These are phyloP conservation scores for Bugula neritina DNA, from an alignment of 2,888 invertebrate genomes.

Conservation along the genomic window DNA sequence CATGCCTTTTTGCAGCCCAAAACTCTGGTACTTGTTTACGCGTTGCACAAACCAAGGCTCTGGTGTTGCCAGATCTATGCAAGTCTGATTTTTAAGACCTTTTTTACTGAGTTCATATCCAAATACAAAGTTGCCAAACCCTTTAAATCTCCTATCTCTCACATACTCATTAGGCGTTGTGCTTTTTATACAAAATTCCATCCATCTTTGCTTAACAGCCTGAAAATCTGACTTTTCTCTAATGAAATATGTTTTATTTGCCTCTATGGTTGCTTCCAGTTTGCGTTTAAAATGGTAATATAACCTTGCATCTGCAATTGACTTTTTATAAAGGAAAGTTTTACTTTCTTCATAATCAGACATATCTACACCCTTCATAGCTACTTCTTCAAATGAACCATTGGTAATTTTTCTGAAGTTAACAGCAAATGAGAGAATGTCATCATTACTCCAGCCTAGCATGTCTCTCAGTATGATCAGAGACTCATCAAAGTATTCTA, in stretches of 20 bases:
- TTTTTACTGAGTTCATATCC: background rate
- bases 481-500: constrained; percentile 18
- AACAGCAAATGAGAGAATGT: background rate
- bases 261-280: background rate
- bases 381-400: background rate
- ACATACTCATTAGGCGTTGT: background rate
- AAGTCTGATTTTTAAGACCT: constrained; percentile 1
- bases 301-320: background rate
- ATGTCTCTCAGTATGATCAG: constrained; percentile 6
- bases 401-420: background rate
- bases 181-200: background rate
- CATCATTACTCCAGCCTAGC: constrained; percentile 1
- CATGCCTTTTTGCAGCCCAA: too few species aligned
- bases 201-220: background rate
- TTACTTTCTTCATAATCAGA: background rate
- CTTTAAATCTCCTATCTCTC: background rate
- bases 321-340: background rate
- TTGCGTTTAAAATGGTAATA: constrained; percentile 1
- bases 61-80: background rate
- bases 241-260: background rate
- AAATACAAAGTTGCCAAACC: background rate
- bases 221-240: background rate
- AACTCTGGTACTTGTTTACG: background rate
- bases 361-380: background rate
- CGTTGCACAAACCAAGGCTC: background rate